Base-by-base conservation (phyloP, 92 coral and sea anemone genomes). In the Parazoanthus swiftii region DNA sequence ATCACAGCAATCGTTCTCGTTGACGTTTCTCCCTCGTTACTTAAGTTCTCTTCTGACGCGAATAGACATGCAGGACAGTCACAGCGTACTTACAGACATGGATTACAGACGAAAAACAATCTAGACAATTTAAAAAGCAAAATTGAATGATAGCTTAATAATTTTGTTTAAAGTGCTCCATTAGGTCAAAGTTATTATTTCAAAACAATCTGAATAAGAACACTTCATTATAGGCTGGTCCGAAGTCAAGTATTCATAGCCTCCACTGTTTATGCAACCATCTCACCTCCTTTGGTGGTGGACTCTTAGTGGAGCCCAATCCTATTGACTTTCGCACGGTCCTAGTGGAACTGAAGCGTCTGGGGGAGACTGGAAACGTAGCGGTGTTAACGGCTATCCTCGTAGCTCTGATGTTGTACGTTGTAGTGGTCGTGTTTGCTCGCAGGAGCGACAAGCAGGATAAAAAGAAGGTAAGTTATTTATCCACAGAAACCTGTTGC, bases 211-310 rank as follows among this genome's bases (percentile, higher is more conserved):
- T 18, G 70, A 80, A 80, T 16, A 58, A 35, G 38, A 46, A 29
- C 58, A 15, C 20, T 56, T 88, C 65, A 13, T 46, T 85, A 77
- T 81, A 6, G 98, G 96, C 93, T 23, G 98, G 98, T 6, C 79
- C 70, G 26, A 23, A 84, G 4, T 92, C 98, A 6, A 70, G 43
- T 67, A 15, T 63, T 5, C 26, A 68, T 3, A 79, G 91, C 44
- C 92, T 95, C 21, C 94, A 92, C 16, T 95, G 98, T 86, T 85
- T 93, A 1, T 95, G 98, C 86, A 93, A 91, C 89, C 98, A 95
- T 85, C 91, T 95, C 76, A 93, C 98, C 37, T 93, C 95, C 13
- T 95, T 95, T 90, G 98, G 98, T 16, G 98, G 98, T 13, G 93
- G 95, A 33, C 81, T 95, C 51, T 80, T 91, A 76, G 92, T 95